Percentiles rank a stretch among this genome's conserved stretches.
phyloP scores from a whole-genome alignment of 2,797 vertebrate genomes.

The Staurois parvus region DNA sequence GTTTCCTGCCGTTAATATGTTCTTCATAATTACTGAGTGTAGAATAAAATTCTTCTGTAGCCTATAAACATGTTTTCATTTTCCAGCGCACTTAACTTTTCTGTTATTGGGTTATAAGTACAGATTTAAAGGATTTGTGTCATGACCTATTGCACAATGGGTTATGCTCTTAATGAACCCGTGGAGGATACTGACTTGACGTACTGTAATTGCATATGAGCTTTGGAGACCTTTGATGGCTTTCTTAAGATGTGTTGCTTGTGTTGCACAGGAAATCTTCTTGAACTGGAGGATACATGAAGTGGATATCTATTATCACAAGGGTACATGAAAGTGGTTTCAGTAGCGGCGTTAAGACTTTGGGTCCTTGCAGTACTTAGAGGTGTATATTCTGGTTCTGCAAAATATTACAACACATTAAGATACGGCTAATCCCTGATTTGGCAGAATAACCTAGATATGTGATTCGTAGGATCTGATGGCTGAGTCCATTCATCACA shows the following conservation, averaged over 20 bases:
- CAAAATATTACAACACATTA: not conserved
- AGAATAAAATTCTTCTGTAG: slow-evolving; percentile 7
- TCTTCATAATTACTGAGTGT: not conserved
- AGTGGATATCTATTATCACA: slow-evolving; percentile 31
- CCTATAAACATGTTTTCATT: not conserved
- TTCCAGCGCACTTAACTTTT: slow-evolving; percentile 6
- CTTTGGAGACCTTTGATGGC: slow-evolving; percentile 41
- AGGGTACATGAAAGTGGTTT: slow-evolving; percentile 2
- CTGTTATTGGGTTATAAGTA: slow-evolving; percentile 18
- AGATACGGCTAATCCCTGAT: not conserved
- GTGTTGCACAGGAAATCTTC: slow-evolving; percentile 16
- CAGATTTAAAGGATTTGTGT: slow-evolving; percentile 38
- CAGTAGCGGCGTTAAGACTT: not conserved
- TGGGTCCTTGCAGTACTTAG: not conserved
- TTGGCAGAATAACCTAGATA: not conserved
- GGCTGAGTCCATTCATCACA: too few relatives aligned
- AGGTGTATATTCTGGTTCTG: not conserved
- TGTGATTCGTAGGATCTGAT: not conserved
- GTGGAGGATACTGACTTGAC: slow-evolving; percentile 24
- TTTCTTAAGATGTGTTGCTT: slow-evolving; percentile 33
- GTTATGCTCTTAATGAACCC: slow-evolving; percentile 36
- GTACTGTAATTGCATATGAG: slow-evolving; percentile 46
- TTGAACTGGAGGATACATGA: slow-evolving; percentile 26
- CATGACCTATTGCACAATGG: slow-evolving; percentile 39
- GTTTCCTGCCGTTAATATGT: not conserved